Conservation (phyloP, 2,113 vertebrate species). For the Butorides virescens region DNA sequence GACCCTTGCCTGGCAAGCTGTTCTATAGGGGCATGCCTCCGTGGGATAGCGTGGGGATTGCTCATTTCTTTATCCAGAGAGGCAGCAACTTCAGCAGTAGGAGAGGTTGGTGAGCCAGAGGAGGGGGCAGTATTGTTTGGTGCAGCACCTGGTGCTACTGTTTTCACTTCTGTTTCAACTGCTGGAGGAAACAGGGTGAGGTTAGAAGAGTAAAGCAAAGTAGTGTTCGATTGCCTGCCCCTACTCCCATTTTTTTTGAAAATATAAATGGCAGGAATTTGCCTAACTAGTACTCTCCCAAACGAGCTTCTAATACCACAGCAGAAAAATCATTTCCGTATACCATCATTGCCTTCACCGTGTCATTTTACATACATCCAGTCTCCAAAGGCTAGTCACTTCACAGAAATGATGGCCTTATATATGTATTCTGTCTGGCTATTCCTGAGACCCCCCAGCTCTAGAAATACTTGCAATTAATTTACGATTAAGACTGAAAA, state of each 20-base stretch:
- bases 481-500: background rate
- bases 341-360: background rate
- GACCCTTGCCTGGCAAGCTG: conserved; percentile 95
- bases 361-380: background rate
- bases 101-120: conserved; percentile 85
- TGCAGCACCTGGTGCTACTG: conserved; percentile 67
- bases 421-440: background rate
- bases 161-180: conserved; percentile 83
- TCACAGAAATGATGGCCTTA: background rate
- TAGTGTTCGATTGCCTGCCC: background rate
- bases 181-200: conserved; percentile 47
- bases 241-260: background rate
- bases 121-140: conserved; percentile 65
- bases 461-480: background rate
- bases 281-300: background rate
- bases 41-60: conserved; percentile 89
- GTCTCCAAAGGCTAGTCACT: background rate
- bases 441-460: background rate
- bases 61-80: conserved; percentile 78
- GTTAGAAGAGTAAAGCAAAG: conserved; percentile 27
- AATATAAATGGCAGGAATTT: background rate
- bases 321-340: background rate
- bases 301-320: background rate
- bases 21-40: conserved; percentile 92
- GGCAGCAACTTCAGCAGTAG: conserved; percentile 73